A percentile compares a stretch with the other conserved stretches of the same genome.
phyloP scores from a whole-genome alignment of 2,888 invertebrate genomes.

The Psylliodes chrysocephalus region DNA sequence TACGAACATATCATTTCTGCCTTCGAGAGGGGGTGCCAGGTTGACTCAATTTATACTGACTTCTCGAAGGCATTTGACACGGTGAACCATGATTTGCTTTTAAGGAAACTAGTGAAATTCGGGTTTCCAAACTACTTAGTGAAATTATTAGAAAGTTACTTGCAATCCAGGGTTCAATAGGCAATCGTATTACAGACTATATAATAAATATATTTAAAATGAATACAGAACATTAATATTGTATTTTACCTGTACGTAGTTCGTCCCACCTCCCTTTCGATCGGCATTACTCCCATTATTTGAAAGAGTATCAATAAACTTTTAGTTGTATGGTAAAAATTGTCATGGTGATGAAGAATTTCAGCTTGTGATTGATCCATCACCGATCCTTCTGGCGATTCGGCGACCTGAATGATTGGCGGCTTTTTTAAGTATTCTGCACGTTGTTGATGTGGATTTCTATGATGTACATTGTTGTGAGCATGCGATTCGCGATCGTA shows the following conservation, averaged over 20 bases:
- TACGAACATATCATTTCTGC: too few relatives aligned
- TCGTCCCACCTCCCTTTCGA: conserved; percentile 70
- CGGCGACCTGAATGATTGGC: conserved; percentile 45
- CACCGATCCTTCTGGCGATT: conserved; percentile 41
- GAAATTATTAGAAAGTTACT: too few relatives aligned
- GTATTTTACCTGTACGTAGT: conserved; percentile 58
- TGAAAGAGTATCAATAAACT: conserved; percentile 77
- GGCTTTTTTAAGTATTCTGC: background rate
- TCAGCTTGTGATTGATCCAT: conserved; percentile 62
- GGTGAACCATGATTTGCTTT: too few relatives aligned
- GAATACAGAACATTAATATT: too few relatives aligned
- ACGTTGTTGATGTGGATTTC: conserved; percentile 35
- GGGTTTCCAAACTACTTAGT: too few relatives aligned
- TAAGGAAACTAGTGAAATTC: too few relatives aligned
- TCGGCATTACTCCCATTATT: conserved; percentile 81
- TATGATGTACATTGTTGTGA: background rate
- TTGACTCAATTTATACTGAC: too few relatives aligned
- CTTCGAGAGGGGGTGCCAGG: too few relatives aligned
- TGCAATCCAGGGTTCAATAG: too few relatives aligned
- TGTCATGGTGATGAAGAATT: conserved; percentile 74
- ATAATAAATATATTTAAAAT: too few relatives aligned
- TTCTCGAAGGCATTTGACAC: too few relatives aligned
- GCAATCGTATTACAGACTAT: too few relatives aligned
- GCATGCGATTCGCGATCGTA: background rate
- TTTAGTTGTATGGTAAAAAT: conserved; percentile 77